Evolutionary conservation across 30 jellyfish, hydroid and myxozoan species (phyloP), one percentile per base, ranked within the genome.

Genomic region (Cassiopea xamachana): DNA sequence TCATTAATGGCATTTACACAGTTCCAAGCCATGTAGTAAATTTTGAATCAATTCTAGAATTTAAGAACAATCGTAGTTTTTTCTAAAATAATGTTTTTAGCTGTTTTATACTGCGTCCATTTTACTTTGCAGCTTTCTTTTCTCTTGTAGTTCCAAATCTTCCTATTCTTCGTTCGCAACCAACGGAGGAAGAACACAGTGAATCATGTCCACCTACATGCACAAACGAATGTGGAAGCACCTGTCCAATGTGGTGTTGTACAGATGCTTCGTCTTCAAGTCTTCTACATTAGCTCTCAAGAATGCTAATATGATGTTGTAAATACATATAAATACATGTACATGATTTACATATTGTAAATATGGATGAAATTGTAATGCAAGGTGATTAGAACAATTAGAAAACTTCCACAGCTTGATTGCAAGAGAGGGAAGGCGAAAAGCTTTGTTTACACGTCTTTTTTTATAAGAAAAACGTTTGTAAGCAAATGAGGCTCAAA

Each of bases 191-290:
- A 49, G 77, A 77, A 27, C 55, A 50, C 78, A 48, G 73, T 0
- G 60, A 83, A 0, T 9, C 48, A 2, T 88, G 95, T 49, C 90
- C 95, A 7, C 69, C 90, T 7, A 18, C 84, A 13, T 88, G 95
- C 64, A 45, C 73, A 55, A 78, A 60, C 55, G 95, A 80, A 0
- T 88, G 95, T 79, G 95, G 90, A 18, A 58, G 48, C 15, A 82
- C 69, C 47, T 88, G 95, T 70, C 95, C 95, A 10, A 79, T 88
- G 81, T 72, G 90, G 39, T 88, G 95, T 74, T 88, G 95, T 73
- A 77, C 95, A 14, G 95, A 88, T 72, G 62, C 90, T n/a, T 46
- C 95, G 3, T 88, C 95, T 6, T 88, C 95, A 69, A 88, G 90
- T 48, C 83, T 88, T 7, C 69, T 88, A 81, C 95, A 88, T 71